Base-by-base conservation (phyloP, 2,888 invertebrate species). In the Sycophila texana region DNA sequence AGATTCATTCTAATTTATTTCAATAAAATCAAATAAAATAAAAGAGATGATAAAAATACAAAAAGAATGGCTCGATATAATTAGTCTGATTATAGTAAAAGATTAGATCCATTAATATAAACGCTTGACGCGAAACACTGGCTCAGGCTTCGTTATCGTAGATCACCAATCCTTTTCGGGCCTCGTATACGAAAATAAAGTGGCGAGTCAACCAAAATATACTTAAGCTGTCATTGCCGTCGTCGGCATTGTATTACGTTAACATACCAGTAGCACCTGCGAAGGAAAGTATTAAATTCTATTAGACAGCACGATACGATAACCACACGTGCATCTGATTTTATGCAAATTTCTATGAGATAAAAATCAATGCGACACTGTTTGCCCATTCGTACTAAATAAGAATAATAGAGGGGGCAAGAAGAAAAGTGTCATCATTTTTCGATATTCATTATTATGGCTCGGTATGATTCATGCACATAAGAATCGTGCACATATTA, bases 221-320 rank as follows among this genome's bases (percentile, higher is more conserved):
- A 58, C 66, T 63, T 51, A 49, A 47, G 51, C 13, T 57, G 60
- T 77, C 66, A 53, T 20, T 60, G 51, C 58, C 66, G 60, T 73
- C 72, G 58, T 60, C 66, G 60, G 1, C 22, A 57, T 73, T 66
- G 72, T 77, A 55, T 30, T 57, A 58, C 47, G 18, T 39, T 10
- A 39, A 1, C 7, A 10, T 39, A 39, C 10, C 39, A 3, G 22
- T 14, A 60, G 22, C 18, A 1, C 65, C 39, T 13, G 55, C 39
- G 5, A 51, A 66, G 65, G 77, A 71, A 72, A 77, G 66, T 77
- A 58, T 30, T 77, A 72, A 77, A 65, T 72, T 77, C 57, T 58
- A 51, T 26, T 12, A 2, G 53, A n/a, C 49, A 39, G 51, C 61
- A 65, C 57, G 39, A 67, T 58, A 51, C 16, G 1, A 53, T 53